phyloP scores from a whole-genome alignment of 2,797 vertebrate genomes.

The Sphenopsis melanotis region DNA sequence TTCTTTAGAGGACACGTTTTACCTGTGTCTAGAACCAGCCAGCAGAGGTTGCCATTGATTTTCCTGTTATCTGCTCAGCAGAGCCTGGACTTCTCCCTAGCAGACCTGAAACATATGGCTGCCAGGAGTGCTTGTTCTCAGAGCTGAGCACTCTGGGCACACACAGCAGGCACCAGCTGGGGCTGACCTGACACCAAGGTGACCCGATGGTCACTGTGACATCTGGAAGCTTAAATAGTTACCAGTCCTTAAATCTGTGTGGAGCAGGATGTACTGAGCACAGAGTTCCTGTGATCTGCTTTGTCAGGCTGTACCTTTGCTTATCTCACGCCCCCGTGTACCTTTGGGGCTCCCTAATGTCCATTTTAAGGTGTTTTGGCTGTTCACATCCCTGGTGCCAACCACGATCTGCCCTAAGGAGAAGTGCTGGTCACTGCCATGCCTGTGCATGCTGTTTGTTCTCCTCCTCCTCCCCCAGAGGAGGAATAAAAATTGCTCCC shows the following conservation, averaged over 20 bases:
- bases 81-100: not conserved
- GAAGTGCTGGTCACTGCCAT: not conserved
- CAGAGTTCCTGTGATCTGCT: rapidly evolving
- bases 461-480: not conserved
- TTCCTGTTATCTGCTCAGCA: not conserved
- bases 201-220: rapidly evolving
- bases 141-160: not conserved
- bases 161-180: not conserved
- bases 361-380: not conserved
- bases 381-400: not conserved
- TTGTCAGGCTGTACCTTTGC: not conserved
- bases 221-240: not conserved
- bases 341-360: not conserved
- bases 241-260: not conserved
- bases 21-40: not conserved
- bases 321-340: not conserved
- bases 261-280: not conserved
- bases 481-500: not conserved
- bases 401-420: rapidly evolving
- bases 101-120: not conserved
- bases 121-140: rapidly evolving
- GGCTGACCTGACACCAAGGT: not conserved
- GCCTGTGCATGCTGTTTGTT: not conserved
- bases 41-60: constrained; percentile 34
- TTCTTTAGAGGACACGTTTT: not conserved